These are phyloP conservation scores for Pseudolaguvia tuberculata DNA, from an alignment of 2,113 vertebrate species.

Conservation along the genomic window DNA sequence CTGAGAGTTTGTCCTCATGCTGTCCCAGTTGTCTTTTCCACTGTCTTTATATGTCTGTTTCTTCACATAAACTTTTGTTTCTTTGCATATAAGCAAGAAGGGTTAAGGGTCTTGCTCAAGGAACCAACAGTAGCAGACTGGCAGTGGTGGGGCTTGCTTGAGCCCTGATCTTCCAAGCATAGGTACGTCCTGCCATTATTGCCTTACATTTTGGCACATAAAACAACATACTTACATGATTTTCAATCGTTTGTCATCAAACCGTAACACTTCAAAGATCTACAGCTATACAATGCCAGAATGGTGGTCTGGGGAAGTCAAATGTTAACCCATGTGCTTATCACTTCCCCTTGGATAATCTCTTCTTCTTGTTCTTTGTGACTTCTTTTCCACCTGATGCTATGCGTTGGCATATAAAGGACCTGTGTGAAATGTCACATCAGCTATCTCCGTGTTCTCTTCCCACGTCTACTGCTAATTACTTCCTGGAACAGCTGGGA, in stretches of 20 bases:
- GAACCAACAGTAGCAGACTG: no score
- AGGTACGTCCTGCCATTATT: no score
- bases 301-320: not conserved
- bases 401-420: conserved; percentile 1
- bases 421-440: conserved; percentile 6
- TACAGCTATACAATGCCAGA: not conserved
- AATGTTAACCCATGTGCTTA: not conserved
- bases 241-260: no score
- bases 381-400: not conserved
- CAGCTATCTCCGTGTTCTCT: conserved; percentile 20
- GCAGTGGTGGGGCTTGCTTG: no score
- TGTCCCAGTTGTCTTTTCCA: not conserved
- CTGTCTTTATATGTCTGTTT: no score
- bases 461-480: not conserved
- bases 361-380: not conserved
- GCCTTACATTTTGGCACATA: no score
- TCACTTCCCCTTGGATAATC: no score
- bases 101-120: no score
- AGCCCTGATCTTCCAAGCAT: no score
- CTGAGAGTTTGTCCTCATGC: not conserved
- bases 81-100: no score
- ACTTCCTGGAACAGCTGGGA: conserved; percentile 15
- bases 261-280: not conserved
- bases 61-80: no score
- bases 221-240: no score